A percentile compares a stretch with the other conserved stretches of the same genome.
Conservation (phyloP, 2,888 invertebrate genomes). For the Pammene fasciana region DNA sequence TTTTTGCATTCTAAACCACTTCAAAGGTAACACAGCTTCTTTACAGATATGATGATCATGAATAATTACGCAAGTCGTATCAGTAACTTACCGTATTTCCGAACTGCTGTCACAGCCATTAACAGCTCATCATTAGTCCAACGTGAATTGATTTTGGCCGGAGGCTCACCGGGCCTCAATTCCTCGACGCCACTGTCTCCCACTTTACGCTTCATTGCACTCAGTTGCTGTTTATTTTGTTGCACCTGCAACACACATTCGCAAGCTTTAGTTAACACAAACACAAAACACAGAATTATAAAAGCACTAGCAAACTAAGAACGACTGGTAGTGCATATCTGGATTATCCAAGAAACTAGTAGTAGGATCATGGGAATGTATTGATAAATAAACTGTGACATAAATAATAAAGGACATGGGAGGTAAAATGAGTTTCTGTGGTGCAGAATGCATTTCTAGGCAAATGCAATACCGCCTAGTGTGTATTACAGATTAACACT, state of each 20-base stretch:
- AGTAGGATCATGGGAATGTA: constrained; percentile 41
- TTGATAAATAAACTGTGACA: constrained; percentile 52
- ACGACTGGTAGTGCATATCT: constrained; percentile 69
- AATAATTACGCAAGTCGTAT: too few species aligned
- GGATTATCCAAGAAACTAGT: constrained; percentile 75
- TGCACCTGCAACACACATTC: constrained; percentile 87
- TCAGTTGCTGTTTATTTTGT: constrained; percentile 95
- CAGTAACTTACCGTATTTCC: constrained; percentile 86
- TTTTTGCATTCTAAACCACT: too few species aligned
- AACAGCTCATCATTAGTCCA: constrained; percentile 97
- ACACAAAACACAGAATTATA: constrained; percentile 5
- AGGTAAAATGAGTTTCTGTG: constrained; percentile 32
- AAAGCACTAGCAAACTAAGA: constrained; percentile 43
- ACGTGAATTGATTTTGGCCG: constrained; percentile 90
- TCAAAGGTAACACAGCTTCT: too few species aligned
- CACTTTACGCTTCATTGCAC: constrained; percentile 92
- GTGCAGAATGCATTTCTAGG: constrained; percentile 77
- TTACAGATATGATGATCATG: too few species aligned
- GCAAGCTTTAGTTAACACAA: constrained; percentile 19
- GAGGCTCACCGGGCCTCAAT: constrained; percentile 84
- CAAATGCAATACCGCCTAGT: constrained; percentile 49
- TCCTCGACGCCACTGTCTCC: constrained; percentile 84
- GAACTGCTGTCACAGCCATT: constrained; percentile 94
- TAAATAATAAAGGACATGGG: constrained; percentile 47
- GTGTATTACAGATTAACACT: constrained; percentile 39